phyloP scores from a whole-genome alignment of 92 coral and sea anemone species.

The Galaxea fascicularis region DNA sequence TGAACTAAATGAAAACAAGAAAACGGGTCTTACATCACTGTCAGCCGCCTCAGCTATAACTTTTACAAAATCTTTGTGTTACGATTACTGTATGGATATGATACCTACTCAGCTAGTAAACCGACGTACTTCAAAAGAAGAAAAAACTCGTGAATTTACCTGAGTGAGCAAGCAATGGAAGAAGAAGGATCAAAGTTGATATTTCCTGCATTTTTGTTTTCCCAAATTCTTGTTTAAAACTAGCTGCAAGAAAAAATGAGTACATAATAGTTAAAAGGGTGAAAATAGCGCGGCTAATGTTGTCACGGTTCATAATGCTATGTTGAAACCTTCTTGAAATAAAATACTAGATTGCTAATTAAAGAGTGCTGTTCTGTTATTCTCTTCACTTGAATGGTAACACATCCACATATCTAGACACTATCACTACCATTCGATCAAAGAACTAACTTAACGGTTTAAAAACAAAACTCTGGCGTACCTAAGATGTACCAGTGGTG shows the following conservation, averaged over 20 bases:
- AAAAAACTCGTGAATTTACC: background rate
- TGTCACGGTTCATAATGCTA: no score
- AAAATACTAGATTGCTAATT: no score
- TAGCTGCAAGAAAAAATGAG: background rate
- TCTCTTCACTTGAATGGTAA: background rate
- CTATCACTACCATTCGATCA: no score
- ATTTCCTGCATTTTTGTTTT: constrained; percentile 30
- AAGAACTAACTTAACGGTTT: background rate
- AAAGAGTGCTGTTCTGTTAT: background rate
- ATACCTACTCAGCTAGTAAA: no score
- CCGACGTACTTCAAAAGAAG: no score
- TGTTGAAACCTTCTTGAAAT: no score
- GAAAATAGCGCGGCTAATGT: no score
- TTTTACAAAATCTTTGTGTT: no score
- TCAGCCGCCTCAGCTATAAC: no score
- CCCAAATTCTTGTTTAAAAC: background rate
- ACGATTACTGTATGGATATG: no score
- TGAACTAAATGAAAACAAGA: constrained; percentile 3
- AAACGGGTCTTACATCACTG: background rate
- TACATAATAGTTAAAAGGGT: background rate
- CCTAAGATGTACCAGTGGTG: background rate
- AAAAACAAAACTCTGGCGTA: background rate
- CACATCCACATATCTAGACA: background rate
- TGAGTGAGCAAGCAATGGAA: constrained; percentile 38
- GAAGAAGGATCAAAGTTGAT: constrained; percentile 14